Evolutionary conservation across 2,797 vertebrate species (phyloP).

Genomic region (Alcedo atthis): DNA sequence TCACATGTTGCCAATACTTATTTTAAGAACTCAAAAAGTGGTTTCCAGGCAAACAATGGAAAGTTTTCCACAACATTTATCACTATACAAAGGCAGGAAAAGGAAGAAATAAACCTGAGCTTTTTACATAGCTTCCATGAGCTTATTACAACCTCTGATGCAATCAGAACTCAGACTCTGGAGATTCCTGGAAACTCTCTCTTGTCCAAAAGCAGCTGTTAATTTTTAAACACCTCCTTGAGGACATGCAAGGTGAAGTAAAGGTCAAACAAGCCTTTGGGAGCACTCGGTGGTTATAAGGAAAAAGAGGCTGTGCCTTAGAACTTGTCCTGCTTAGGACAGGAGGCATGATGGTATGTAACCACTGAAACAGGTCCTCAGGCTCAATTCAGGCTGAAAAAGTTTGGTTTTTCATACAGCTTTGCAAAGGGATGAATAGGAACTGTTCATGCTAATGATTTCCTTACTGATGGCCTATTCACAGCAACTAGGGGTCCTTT

Average conservation of each 20-base stretch:
- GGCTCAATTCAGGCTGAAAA: background rate
- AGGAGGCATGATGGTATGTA: background rate
- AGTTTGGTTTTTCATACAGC: background rate
- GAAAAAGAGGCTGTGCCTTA: background rate
- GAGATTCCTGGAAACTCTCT: background rate
- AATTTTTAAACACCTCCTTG: background rate
- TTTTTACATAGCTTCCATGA: background rate
- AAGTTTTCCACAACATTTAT: background rate
- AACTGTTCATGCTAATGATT: background rate
- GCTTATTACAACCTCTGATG: background rate
- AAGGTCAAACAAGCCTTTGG: background rate
- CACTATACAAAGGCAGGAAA: background rate
- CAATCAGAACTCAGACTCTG: background rate
- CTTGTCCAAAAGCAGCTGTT: background rate
- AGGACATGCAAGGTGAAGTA: background rate
- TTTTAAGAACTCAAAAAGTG: constrained; percentile 6
- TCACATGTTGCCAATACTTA: background rate
- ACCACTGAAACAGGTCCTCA: background rate
- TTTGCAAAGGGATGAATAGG: background rate
- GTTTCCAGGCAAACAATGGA: background rate
- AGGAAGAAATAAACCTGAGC: background rate
- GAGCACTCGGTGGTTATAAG: background rate
- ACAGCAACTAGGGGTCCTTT: background rate
- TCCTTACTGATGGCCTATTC: background rate
- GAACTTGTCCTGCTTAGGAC: background rate